These are phyloP conservation scores for Margaritifera margaritifera DNA, from an alignment of 2,888 invertebrate species.

Conservation along the genomic window DNA sequence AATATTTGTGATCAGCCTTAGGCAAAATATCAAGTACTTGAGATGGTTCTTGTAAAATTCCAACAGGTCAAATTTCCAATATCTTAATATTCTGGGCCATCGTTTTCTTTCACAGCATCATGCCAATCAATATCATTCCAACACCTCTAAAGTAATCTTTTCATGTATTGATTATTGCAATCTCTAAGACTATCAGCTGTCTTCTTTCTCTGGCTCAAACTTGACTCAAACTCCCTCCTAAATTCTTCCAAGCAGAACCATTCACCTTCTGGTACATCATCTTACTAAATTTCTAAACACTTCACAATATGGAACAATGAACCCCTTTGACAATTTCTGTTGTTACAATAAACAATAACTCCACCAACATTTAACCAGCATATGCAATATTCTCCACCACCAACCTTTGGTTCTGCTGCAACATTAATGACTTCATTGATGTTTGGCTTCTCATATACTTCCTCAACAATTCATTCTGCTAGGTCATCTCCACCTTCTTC, in stretches of 20 bases:
- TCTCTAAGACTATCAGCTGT: background rate
- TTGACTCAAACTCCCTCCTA: too few species aligned
- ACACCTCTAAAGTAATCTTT: conserved; percentile 9
- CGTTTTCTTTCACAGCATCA: conserved; percentile 22
- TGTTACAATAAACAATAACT: conserved; percentile 9
- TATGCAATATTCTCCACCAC: background rate
- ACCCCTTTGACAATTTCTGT: conserved; percentile 6
- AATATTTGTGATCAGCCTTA: conserved; percentile 12
- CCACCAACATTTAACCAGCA: conserved; percentile 12
- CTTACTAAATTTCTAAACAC: conserved; percentile 14
- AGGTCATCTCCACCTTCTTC: background rate
- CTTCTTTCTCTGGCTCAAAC: background rate
- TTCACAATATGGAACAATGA: conserved; percentile 18
- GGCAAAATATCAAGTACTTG: conserved; percentile 6
- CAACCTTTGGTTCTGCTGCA: background rate
- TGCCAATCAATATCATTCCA: conserved; percentile 8
- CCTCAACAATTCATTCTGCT: conserved; percentile 2
- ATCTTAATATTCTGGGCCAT: conserved; percentile 15
- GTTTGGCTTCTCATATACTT: conserved; percentile 4
- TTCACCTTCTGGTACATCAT: conserved; percentile 13
- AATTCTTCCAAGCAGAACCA: conserved; percentile 12
- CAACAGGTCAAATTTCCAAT: conserved; percentile 16
- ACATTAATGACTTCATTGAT: conserved; percentile 3
- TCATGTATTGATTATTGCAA: conserved; percentile 11
- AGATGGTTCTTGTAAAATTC: conserved; percentile 9